Percentiles rank a stretch among this genome's conserved stretches.
Evolutionary conservation across 2,113 vertebrate species (phyloP).

Genomic region (Takifugu bimaculatus): DNA sequence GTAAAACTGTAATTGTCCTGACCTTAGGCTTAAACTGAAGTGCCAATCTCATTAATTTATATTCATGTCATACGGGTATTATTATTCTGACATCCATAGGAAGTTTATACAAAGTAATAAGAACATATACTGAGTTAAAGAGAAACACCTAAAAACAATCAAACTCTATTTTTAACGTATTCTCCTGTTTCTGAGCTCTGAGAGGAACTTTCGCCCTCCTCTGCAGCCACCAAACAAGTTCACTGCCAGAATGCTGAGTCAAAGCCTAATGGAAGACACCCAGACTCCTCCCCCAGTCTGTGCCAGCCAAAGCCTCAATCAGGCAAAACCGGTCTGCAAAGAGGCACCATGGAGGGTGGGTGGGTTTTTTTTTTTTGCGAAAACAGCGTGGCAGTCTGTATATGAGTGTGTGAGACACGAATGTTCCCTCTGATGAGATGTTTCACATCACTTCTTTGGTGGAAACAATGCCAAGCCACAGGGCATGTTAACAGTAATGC

Average conservation of each 20-base stretch:
- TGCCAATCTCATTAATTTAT: too few species aligned
- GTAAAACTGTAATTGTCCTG: too few species aligned
- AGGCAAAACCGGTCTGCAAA: constrained; percentile 21
- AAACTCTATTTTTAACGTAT: too few species aligned
- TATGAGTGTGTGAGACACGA: constrained; percentile 13
- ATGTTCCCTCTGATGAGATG: constrained; percentile 28
- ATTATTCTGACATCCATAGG: too few species aligned
- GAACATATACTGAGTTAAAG: too few species aligned
- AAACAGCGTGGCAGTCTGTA: constrained; percentile 6
- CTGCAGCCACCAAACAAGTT: constrained; percentile 6
- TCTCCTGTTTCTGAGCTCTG: too few species aligned
- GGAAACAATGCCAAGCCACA: constrained; percentile 26
- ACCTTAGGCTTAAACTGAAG: too few species aligned
- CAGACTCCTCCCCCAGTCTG: constrained; percentile 14
- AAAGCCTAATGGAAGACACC: constrained; percentile 23
- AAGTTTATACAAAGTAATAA: too few species aligned
- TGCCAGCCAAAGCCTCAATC: constrained; percentile 28
- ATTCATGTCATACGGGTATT: too few species aligned
- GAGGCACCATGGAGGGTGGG: neutral
- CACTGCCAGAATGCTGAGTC: constrained; percentile 47
- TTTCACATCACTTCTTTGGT: constrained; percentile 28
- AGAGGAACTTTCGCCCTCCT: neutral
- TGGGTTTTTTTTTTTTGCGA: neutral
- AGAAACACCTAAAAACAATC: too few species aligned
- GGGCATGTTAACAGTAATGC: constrained; percentile 18